Conservation (phyloP, 2,113 vertebrate species). For the Lethenteron reissneri region DNA sequence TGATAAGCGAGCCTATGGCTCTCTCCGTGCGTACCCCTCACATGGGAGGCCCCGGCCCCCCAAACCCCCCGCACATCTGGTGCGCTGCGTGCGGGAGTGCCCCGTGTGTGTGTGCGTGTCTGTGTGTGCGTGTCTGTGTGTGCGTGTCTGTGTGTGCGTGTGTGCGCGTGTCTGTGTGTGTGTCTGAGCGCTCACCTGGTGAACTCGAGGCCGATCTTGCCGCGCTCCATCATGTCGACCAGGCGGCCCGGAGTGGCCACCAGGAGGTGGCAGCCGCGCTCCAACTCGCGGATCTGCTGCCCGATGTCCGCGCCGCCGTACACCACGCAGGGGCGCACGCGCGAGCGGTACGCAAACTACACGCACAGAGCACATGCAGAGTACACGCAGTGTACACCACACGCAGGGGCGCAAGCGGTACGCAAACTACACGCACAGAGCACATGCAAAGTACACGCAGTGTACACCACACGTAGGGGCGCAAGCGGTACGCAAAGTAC, state of each 20-base stretch:
- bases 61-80: too few species aligned
- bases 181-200: conserved; percentile 50
- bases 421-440: conserved; percentile 36
- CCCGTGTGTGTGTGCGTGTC: too few species aligned
- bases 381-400: too few species aligned
- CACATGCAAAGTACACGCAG: conserved; percentile 7
- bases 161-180: too few species aligned
- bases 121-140: too few species aligned
- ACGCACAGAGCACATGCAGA: conserved; percentile 12
- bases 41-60: too few species aligned
- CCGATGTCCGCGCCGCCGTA: conserved; percentile 94
- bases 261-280: conserved; percentile 79
- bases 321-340: conserved; percentile 78
- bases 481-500: too few species aligned
- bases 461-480: too few species aligned
- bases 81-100: too few species aligned
- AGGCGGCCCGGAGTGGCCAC: conserved; percentile 89
- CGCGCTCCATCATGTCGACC: conserved; percentile 97
- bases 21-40: too few species aligned
- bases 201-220: conserved; percentile 83
- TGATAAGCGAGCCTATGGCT: too few species aligned
- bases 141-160: too few species aligned
- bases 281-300: conserved; percentile 81
- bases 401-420: conserved; percentile 13
- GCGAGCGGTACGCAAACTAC: conserved; percentile 79